A percentile compares a stretch with the other conserved stretches of the same genome.
Evolutionary conservation across 2,797 vertebrate genomes (phyloP).

Genomic region (Acanthurus lineatus): DNA sequence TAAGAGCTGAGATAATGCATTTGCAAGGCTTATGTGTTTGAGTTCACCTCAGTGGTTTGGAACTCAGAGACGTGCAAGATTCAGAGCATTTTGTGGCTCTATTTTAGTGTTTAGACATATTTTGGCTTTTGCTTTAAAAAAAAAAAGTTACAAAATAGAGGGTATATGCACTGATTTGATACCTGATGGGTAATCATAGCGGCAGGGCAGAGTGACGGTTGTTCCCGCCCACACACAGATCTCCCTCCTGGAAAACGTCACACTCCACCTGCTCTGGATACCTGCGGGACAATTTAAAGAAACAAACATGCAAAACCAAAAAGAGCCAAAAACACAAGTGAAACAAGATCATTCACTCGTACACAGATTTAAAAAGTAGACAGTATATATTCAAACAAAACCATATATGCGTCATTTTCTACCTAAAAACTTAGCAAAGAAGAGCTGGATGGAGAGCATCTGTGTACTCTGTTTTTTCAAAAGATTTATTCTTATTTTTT

Average conservation of each 20-base stretch:
- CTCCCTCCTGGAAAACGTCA: slow-evolving; percentile 84
- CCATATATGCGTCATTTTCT: background rate
- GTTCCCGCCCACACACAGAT: slow-evolving; percentile 88
- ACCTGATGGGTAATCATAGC: slow-evolving; percentile 85
- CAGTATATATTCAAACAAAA: background rate
- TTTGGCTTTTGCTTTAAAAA: too few species aligned
- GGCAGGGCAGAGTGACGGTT: slow-evolving; percentile 85
- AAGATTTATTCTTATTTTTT: background rate
- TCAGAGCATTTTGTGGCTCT: too few species aligned
- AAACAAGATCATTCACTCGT: too few species aligned
- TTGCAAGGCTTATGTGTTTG: background rate
- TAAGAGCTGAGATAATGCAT: background rate
- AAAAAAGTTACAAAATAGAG: too few species aligned
- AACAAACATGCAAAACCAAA: slow-evolving; percentile 10
- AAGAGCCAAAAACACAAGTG: background rate
- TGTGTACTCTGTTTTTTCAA: background rate
- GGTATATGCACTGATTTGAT: background rate
- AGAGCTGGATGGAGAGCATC: background rate
- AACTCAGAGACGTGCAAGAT: too few species aligned
- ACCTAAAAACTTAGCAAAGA: background rate
- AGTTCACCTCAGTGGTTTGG: too few species aligned
- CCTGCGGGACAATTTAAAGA: slow-evolving; percentile 56
- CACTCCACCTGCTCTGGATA: slow-evolving; percentile 82
- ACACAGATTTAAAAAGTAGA: too few species aligned
- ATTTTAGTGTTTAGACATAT: too few species aligned